Base-by-base conservation (phyloP, 2,888 invertebrate species). In the Apamea sordens region DNA sequence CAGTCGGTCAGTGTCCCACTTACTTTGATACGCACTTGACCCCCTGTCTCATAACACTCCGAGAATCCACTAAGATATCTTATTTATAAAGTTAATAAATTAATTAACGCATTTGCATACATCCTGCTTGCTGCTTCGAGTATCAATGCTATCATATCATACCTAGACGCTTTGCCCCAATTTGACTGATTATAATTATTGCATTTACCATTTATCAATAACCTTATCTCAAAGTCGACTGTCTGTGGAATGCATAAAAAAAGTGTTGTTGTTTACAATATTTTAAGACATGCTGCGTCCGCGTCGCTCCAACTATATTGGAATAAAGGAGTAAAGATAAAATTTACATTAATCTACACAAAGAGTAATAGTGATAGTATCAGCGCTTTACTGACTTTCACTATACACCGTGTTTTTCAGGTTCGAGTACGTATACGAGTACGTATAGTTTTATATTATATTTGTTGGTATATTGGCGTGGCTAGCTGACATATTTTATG, bases 1-100 rank as follows among this genome's bases (percentile, higher is more conserved):
- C 10, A 73, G 2, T 32, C 24, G 47, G 68, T 83, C 68, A 83
- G 68, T 64, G 83, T 21, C 68, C 77, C 47, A 83, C 68, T 69
- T 63, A 36, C 36, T 53, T 24, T 63, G 61, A 68, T 56, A 36
- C 63, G 77, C 68, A 69, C 77, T 80, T 80, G 83, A 80, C 80
- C 83, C 18, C 61, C 28, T 83, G 77, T 44, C 36, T 61, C 41
- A 59, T 18, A 44, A 32, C 32, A 67, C 50, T 56, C 11, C 32
- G 21, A n/a, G n/a, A 67, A 73, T 67, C 50, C 24, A 11, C 10
- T 68, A 11, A 83, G 67, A 68, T 36, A 76, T 76, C 36, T 28
- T 59, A 82, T 74, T 75, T 73, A 47, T 13, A 24, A 15, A 44
- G 8, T 36, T 36, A 44, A 53, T 44, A 24, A 28, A 73, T 56